Conservation (phyloP, 2,888 invertebrate species). For the Hydroisotoma schaefferi region DNA sequence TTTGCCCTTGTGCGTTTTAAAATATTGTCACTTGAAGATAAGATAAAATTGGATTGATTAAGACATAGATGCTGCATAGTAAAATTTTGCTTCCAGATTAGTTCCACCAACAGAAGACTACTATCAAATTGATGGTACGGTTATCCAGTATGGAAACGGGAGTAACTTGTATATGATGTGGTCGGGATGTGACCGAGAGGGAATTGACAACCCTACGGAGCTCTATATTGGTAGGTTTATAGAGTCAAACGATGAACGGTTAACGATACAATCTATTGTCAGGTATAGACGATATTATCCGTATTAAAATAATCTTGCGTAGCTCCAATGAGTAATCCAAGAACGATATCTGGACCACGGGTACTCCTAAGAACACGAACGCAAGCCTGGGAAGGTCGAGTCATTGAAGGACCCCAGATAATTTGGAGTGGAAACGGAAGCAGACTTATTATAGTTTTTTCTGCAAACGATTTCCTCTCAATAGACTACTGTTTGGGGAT, state of each 20-base stretch:
- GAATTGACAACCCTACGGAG: constrained; percentile 41
- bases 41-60: not conserved
- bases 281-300: too few relatives aligned
- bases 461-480: constrained; percentile 23
- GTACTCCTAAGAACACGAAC: constrained; percentile 30
- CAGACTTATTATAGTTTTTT: constrained; percentile 26
- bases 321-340: constrained; percentile 37
- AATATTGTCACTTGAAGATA: not conserved
- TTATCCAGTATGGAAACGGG: constrained; percentile 34
- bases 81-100: constrained; percentile 11
- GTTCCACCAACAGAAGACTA: constrained; percentile 28
- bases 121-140: constrained; percentile 34
- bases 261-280: too few relatives aligned
- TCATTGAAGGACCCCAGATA: constrained; percentile 33
- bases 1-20: too few relatives aligned
- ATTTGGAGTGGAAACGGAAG: constrained; percentile 23
- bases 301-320: too few relatives aligned
- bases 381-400: constrained; percentile 33
- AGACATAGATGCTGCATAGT: not conserved
- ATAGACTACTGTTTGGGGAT: constrained; percentile 38
- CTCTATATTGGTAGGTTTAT: too few relatives aligned
- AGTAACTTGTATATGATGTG: constrained; percentile 36
- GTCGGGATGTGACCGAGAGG: constrained; percentile 38
- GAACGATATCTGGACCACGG: constrained; percentile 24
- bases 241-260: too few relatives aligned